phyloP scores from a whole-genome alignment of 2,888 invertebrate species.

The Eilema griseolum region DNA sequence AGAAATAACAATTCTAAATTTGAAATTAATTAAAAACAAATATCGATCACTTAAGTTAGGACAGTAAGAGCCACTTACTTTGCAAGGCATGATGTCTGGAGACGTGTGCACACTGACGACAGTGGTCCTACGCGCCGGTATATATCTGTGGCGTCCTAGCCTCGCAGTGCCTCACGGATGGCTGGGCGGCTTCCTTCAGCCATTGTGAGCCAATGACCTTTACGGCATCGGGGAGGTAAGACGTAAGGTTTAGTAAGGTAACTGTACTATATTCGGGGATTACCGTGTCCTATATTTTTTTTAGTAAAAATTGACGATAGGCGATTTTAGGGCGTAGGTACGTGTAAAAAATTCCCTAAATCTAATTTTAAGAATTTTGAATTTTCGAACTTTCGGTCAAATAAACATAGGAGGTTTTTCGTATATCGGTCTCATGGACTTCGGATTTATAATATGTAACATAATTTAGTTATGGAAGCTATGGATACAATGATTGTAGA shows the following conservation, averaged over 20 bases:
- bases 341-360: too few species aligned
- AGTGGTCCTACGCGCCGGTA: constrained; percentile 52
- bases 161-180: constrained; percentile 72
- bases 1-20: not conserved
- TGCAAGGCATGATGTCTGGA: constrained; percentile 52
- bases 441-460: too few species aligned
- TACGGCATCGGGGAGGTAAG: constrained; percentile 33
- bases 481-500: not conserved
- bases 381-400: too few species aligned
- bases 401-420: too few species aligned
- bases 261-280: constrained; percentile 20
- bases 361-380: too few species aligned
- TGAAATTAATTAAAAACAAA: not conserved
- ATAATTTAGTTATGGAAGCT: too few species aligned
- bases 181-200: constrained; percentile 66
- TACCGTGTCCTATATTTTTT: constrained; percentile 17
- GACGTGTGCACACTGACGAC: constrained; percentile 38
- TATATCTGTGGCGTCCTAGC: constrained; percentile 73
- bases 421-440: too few species aligned
- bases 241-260: constrained; percentile 23
- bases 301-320: not conserved
- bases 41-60: not conserved
- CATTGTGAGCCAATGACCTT: constrained; percentile 71
- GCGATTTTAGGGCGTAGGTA: too few species aligned
- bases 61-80: constrained; percentile 44